Evolutionary conservation across 2,888 invertebrate genomes (phyloP).

Genomic region (Ephialtes manifestator): DNA sequence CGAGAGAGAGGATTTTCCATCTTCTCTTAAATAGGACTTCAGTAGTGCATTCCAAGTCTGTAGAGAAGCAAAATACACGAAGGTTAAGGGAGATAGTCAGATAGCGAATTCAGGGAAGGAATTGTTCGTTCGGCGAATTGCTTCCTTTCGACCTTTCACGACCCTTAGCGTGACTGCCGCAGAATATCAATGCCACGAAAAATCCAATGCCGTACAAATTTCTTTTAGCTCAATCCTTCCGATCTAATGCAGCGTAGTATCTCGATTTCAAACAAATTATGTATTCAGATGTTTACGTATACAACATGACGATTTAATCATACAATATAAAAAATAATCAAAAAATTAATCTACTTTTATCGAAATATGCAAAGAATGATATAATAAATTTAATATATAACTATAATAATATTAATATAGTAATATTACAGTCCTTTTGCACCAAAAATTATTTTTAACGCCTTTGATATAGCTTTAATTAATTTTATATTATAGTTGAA

Average conservation of each 20-base stretch:
- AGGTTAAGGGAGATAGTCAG: not conserved
- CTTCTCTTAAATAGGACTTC: not conserved
- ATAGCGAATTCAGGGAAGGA: not conserved
- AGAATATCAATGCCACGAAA: conserved; percentile 1
- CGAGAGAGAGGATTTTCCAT: no score
- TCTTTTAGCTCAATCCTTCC: not conserved
- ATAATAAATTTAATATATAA: no score
- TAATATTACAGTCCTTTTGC: no score
- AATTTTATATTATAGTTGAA: no score
- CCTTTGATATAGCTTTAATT: no score
- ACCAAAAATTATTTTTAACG: no score
- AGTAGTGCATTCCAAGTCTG: not conserved
- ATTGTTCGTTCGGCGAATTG: conserved; percentile 1
- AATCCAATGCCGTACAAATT: not conserved
- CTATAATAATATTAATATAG: no score
- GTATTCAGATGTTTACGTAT: no score
- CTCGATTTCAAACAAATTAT: not conserved
- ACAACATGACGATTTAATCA: no score
- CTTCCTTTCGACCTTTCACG: not conserved
- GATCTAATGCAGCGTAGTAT: not conserved
- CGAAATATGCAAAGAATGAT: no score
- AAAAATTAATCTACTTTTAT: no score
- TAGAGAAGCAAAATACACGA: not conserved
- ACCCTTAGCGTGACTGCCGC: not conserved
- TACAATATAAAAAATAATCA: no score